Conservation (phyloP, 92 coral and sea anemone genomes). For the Porites lobata region DNA sequence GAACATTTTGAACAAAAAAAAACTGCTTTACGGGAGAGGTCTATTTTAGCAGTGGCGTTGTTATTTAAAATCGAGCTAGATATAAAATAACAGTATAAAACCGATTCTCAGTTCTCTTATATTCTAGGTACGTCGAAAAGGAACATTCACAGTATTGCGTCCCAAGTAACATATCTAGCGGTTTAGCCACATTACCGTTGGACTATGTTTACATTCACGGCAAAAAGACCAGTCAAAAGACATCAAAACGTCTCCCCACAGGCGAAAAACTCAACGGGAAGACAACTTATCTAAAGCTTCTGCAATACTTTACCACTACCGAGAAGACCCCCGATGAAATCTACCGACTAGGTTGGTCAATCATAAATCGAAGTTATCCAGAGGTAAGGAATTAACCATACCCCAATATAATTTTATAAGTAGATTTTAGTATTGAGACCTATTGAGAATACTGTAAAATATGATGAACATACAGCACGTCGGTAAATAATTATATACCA, state of each 20-base stretch:
- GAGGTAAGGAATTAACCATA: slow-evolving; percentile 58
- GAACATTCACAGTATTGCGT: slow-evolving; percentile 84
- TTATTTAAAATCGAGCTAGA: no score
- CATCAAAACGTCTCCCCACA: slow-evolving; percentile 78
- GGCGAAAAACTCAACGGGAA: slow-evolving; percentile 80
- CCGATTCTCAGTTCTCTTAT: background rate
- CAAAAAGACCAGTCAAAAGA: slow-evolving; percentile 53
- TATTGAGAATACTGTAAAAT: no score
- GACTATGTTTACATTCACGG: slow-evolving; percentile 78
- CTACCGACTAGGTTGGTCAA: slow-evolving; percentile 59
- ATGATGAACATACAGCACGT: no score
- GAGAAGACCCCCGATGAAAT: slow-evolving; percentile 77
- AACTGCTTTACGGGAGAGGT: no score
- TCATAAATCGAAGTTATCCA: slow-evolving; percentile 49
- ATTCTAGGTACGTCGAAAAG: slow-evolving; percentile 63
- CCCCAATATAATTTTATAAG: no score
- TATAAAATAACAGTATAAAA: no score
- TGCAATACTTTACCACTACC: slow-evolving; percentile 77
- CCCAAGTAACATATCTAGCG: slow-evolving; percentile 90
- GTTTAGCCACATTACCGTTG: slow-evolving; percentile 89
- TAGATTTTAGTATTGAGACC: no score
- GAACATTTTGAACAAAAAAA: no score
- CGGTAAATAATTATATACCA: no score
- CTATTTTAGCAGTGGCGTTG: no score
- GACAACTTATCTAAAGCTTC: slow-evolving; percentile 66